Evolutionary conservation across 35 echinoderm and acorn worm species (phyloP), one percentile per base, ranked within the genome.

Genomic region (Strongylocentrotus purpuratus): DNA sequence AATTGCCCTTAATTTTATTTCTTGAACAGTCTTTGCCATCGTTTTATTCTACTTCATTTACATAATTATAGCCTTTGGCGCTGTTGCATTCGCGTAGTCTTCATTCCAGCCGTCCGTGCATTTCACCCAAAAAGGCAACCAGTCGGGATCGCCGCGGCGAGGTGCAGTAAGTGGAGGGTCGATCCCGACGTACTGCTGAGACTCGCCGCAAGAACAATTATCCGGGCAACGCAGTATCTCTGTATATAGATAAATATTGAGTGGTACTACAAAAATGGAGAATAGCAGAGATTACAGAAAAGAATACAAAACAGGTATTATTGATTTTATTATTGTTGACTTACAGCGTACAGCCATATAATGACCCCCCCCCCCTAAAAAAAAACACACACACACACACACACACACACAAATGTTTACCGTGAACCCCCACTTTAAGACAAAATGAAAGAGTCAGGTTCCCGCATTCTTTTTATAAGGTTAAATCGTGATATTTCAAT

Each of bases 111-210:
- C 91, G 22, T 31, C 46, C 46, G 91, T 55, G 48, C 46, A 47
- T 2, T 93, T 93, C 31, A 93, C 48, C 91, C 91, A 93, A 15
- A 93, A 48, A 58, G 91, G 91, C 46, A 48, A 22, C 91, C 91
- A 93, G 46, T 93, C 48, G 10, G 91, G 48, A 32, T 93, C 46
- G 2, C 18, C 28, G 91, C 91, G 58, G 7, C 25, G 46, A 22
- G 4, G 4, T 13, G n/a, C 10, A 1, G 6, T 13, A 2, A 9
- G 33, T 3, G 31, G 32, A 9, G n/a, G n/a, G n/a, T n/a, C n/a
- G n/a, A n/a, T n/a, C n/a, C n/a, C n/a, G n/a, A 20, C 28, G 46
- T n/a, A n/a, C n/a, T 50, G 22, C 17, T 7, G 91, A 31, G 91
- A 58, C 48, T 93, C 91, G 12, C 91, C 91, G n/a, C 91, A 93